These are phyloP conservation scores for Amaurobius ferox DNA, from an alignment of 2,888 invertebrate genomes.

Conservation along the genomic window DNA sequence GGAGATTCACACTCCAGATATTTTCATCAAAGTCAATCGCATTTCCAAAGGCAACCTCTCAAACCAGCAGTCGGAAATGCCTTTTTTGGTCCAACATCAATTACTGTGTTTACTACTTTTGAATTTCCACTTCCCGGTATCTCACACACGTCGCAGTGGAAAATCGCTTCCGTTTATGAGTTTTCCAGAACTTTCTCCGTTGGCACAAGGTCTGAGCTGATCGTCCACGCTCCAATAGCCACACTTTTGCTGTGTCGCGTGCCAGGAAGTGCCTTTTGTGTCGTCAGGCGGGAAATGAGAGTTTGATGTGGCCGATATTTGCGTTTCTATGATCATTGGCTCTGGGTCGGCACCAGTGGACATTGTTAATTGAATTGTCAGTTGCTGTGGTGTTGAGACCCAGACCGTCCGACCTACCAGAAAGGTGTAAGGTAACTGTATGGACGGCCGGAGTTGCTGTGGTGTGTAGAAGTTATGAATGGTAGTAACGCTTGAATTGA, in stretches of 20 bases:
- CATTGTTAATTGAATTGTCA: no score
- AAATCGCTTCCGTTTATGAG: not conserved
- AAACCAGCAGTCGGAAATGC: not conserved
- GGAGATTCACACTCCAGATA: no score
- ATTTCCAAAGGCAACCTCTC: not conserved
- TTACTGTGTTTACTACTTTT: not conserved
- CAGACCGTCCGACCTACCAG: no score
- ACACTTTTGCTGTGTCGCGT: conserved; percentile 6
- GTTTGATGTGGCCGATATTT: not conserved
- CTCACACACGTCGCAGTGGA: not conserved
- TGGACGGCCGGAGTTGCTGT: no score
- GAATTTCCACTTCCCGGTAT: not conserved
- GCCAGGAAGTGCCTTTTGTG: conserved; percentile 40
- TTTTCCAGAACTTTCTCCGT: not conserved
- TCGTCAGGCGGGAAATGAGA: conserved; percentile 15
- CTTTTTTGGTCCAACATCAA: not conserved
- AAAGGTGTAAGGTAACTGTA: no score
- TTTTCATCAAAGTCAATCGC: no score
- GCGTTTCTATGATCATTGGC: no score
- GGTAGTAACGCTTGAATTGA: no score
- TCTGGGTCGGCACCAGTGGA: no score
- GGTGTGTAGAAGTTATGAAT: no score
- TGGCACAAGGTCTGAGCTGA: not conserved
- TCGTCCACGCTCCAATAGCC: not conserved
- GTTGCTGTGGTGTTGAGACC: no score